These are phyloP conservation scores for Oligia latruncula DNA, from an alignment of 2,888 invertebrate genomes.

Conservation along the genomic window DNA sequence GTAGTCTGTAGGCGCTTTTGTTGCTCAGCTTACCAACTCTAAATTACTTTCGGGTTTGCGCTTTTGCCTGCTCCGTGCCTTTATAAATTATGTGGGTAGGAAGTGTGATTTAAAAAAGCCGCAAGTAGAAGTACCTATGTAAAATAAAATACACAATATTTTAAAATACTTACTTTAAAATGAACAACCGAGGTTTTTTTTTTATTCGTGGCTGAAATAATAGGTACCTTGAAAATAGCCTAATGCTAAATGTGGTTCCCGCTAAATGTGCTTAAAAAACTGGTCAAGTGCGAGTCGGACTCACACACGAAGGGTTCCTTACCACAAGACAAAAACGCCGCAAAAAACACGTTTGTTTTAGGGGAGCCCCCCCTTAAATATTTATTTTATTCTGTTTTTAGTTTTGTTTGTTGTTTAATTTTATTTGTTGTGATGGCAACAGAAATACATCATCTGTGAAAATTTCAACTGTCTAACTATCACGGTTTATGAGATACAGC, in stretches of 20 bases:
- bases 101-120: slow-evolving; percentile 2
- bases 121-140: not conserved
- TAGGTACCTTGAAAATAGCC: not conserved
- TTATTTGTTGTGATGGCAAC: too few relatives aligned
- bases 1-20: slow-evolving; percentile 23
- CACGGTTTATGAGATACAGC: too few relatives aligned
- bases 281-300: too few relatives aligned
- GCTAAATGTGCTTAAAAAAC: too few relatives aligned
- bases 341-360: too few relatives aligned
- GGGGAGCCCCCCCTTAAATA: too few relatives aligned
- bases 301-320: too few relatives aligned
- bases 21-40: slow-evolving; percentile 35
- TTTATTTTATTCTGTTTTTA: too few relatives aligned
- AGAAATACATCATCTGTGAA: too few relatives aligned
- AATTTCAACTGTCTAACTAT: too few relatives aligned
- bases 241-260: not conserved
- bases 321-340: too few relatives aligned
- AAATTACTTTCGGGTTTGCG: slow-evolving; percentile 22
- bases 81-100: slow-evolving; percentile 9
- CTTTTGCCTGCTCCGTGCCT: slow-evolving; percentile 3
- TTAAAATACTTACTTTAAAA: not conserved
- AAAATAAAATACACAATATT: not conserved
- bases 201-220: not conserved
- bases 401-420: too few relatives aligned
- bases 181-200: not conserved